phyloP scores from a whole-genome alignment of 2,797 vertebrate genomes.

The Eremophila alpestris region DNA sequence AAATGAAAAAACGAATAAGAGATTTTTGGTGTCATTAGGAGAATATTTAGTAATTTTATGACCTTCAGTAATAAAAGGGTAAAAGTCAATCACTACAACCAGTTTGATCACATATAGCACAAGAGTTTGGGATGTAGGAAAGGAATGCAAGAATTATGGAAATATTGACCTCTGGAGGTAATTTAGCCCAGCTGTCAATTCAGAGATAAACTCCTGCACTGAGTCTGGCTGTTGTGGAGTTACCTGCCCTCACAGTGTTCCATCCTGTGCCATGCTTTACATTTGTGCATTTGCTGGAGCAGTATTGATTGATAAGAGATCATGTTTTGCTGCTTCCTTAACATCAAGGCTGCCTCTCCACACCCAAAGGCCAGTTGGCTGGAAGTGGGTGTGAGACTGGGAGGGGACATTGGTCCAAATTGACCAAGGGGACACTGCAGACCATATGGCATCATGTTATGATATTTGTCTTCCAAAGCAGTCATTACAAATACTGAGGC shows the following conservation, averaged over 20 bases:
- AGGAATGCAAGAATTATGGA: background rate
- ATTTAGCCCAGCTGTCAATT: background rate
- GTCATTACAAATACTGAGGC: background rate
- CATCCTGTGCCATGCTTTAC: background rate
- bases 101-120: background rate
- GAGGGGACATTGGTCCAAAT: background rate
- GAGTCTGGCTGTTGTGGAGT: background rate
- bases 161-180: background rate
- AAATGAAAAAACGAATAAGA: background rate
- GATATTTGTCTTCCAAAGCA: background rate
- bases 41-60: background rate
- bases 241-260: background rate
- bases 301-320: background rate
- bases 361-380: background rate
- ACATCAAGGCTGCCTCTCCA: background rate
- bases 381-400: fast-evolving
- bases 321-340: background rate
- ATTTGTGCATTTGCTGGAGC: background rate
- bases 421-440: background rate
- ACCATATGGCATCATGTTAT: background rate
- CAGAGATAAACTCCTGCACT: background rate
- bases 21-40: background rate
- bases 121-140: background rate
- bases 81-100: background rate
- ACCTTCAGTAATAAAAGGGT: background rate